Conservation (phyloP, 2,113 vertebrate species). For the Gila orcuttii region DNA sequence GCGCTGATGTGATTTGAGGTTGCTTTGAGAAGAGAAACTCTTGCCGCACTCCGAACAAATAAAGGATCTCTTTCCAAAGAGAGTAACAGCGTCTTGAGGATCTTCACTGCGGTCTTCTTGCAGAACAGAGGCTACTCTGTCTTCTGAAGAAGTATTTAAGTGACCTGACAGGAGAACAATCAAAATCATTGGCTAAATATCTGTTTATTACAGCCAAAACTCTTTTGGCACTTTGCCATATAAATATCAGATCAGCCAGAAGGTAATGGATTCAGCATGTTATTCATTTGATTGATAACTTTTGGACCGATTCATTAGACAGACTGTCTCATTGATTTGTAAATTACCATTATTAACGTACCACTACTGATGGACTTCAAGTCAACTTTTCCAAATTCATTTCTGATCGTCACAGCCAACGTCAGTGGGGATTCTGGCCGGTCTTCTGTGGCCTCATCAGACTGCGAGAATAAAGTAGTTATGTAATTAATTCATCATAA, state of each 20-base stretch:
- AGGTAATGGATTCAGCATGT: neutral
- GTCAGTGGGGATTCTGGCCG: constrained; percentile 55
- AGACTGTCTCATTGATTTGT: neutral
- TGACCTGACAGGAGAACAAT: constrained; percentile 85
- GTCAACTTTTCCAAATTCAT: constrained; percentile 65
- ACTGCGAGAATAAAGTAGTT: constrained; percentile 24
- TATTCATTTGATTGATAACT: neutral
- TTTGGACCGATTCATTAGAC: neutral
- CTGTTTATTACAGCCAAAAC: neutral
- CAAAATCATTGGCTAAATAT: constrained; percentile 56
- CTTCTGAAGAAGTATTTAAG: constrained; percentile 70
- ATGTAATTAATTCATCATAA: neutral
- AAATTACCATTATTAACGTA: constrained; percentile 50
- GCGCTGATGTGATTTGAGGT: constrained; percentile 63
- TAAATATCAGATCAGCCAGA: neutral
- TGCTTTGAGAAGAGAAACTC: constrained; percentile 65
- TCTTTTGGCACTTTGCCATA: neutral
- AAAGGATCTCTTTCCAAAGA: constrained; percentile 57
- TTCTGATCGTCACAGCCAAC: constrained; percentile 64
- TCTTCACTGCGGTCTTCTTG: constrained; percentile 18
- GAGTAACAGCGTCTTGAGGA: neutral
- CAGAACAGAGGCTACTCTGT: constrained; percentile 44
- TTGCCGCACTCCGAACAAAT: constrained; percentile 66
- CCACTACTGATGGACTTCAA: constrained; percentile 63
- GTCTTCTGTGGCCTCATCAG: neutral